Evolutionary conservation across 2,888 invertebrate species (phyloP), one percentile per base, ranked within the genome.

Genomic region (Theristus sp.): DNA sequence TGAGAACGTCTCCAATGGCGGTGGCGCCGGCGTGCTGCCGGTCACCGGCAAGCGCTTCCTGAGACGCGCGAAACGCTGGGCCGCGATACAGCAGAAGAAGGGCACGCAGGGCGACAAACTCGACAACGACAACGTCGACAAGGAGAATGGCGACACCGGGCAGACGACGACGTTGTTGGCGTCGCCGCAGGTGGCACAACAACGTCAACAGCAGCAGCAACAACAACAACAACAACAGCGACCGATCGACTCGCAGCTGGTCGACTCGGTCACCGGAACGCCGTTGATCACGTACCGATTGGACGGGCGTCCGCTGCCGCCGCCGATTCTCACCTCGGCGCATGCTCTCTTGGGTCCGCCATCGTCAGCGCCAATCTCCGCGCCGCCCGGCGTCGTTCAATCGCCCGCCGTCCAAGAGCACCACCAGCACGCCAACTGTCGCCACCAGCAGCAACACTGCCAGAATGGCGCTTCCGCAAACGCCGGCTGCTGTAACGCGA

Each of bases 1-100:
- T n/a, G n/a, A n/a, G n/a, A n/a, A n/a, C n/a, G n/a, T n/a, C n/a
- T n/a, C n/a, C n/a, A n/a, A n/a, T n/a, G n/a, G n/a, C n/a, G 38
- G n/a, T 27, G 28, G 30, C 47, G 1, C 27, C 24, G 25, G 30
- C 20, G 29, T 30, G 22, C 49, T 24, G 38, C 26, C 57, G 26
- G n/a, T 61, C 80, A 87, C 67, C 86, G 87, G 76, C 84, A 86
- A 46, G 78, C 80, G 66, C 53, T 67, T 66, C 61, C 66, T 60
- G 27, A 64, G 62, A 47, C 64, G 68, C 31, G 68, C 68, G 24
- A 62, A 67, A 58, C 61, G 68, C 56, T 68, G 68, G 68, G 66
- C 66, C 1, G 67, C 65, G 47, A 53, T 68, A 46, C 68, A 66
- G 30, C 65, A 66, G 47, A 59, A 62, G 22, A 56, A 56, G 31